Evolutionary conservation across 2,888 invertebrate species (phyloP).

Genomic region (Agriotes lineatus): DNA sequence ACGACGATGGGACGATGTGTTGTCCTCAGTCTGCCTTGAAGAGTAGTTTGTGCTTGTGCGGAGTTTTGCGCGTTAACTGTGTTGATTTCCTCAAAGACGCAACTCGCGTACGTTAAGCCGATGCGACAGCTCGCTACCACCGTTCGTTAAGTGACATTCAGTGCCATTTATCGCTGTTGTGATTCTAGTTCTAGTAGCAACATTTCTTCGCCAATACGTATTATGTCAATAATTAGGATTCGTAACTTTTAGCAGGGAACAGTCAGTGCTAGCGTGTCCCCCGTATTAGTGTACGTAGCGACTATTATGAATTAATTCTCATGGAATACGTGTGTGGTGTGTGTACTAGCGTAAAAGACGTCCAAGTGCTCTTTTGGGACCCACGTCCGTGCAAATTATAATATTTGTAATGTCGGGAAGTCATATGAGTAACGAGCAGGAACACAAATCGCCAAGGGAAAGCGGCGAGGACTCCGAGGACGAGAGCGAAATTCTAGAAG

Average conservation of each 20-base stretch:
- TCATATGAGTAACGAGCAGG: slow-evolving; percentile 76
- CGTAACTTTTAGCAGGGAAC: slow-evolving; percentile 1
- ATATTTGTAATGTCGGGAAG: slow-evolving; percentile 73
- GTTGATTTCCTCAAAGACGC: slow-evolving; percentile 31
- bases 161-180: slow-evolving; percentile 39
- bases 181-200: slow-evolving; percentile 35
- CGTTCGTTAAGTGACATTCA: slow-evolving; percentile 33
- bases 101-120: slow-evolving; percentile 18
- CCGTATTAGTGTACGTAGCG: slow-evolving; percentile 15
- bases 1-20: slow-evolving; percentile 36
- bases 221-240: slow-evolving; percentile 35
- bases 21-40: slow-evolving; percentile 44
- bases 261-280: neutral
- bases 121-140: neutral
- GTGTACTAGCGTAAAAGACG: slow-evolving; percentile 57
- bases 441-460: slow-evolving; percentile 91
- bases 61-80: slow-evolving; percentile 40
- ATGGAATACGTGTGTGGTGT: slow-evolving; percentile 64
- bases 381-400: slow-evolving; percentile 54
- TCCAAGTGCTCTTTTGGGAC: slow-evolving; percentile 61
- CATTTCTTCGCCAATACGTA: slow-evolving; percentile 32
- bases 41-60: slow-evolving; percentile 31
- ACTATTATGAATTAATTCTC: slow-evolving; percentile 57
- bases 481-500: slow-evolving; percentile 98
- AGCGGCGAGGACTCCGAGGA: slow-evolving; percentile 97